Percentiles rank a stretch among this genome's conserved stretches.
These are phyloP conservation scores for Cheilosia variabilis DNA, from an alignment of 2,888 invertebrate genomes.

Conservation along the genomic window DNA sequence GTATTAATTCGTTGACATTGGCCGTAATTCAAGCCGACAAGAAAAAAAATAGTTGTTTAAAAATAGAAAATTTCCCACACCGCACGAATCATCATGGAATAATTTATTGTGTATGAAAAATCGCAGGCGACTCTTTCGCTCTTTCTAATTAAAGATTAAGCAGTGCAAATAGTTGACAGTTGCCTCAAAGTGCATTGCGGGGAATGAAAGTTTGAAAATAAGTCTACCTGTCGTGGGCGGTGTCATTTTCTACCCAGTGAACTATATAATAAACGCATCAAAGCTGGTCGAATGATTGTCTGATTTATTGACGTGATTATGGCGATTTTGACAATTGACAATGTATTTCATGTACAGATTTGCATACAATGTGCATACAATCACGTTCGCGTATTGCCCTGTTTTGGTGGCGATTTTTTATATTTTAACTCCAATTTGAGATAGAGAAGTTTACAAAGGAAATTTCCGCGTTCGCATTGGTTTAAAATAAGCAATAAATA, in stretches of 20 bases:
- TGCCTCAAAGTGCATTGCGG: slow-evolving; percentile 21
- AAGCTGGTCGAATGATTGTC: background rate
- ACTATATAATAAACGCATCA: background rate
- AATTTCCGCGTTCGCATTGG: too few species aligned
- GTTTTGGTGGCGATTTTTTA: too few species aligned
- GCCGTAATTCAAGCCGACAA: slow-evolving; percentile 44
- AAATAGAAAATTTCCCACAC: slow-evolving; percentile 46
- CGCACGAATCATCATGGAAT: slow-evolving; percentile 39
- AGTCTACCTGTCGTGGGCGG: slow-evolving; percentile 18
- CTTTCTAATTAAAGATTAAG: slow-evolving; percentile 5
- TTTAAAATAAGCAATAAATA: too few species aligned
- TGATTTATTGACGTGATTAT: background rate
- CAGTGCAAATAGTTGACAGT: background rate
- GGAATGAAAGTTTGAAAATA: slow-evolving; percentile 28
- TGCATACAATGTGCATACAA: background rate
- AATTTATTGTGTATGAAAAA: slow-evolving; percentile 35
- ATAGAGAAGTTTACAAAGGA: too few species aligned
- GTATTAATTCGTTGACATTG: slow-evolving; percentile 54
- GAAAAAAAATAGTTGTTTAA: slow-evolving; percentile 16
- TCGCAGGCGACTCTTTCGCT: background rate
- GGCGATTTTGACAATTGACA: background rate
- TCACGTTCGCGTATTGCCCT: too few species aligned
- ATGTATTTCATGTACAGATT: background rate
- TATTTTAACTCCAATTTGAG: too few species aligned
- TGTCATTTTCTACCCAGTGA: background rate